Evolutionary conservation across 1,140 invertebrate species (phyloP).

Genomic region (Drosophila orosa): DNA sequence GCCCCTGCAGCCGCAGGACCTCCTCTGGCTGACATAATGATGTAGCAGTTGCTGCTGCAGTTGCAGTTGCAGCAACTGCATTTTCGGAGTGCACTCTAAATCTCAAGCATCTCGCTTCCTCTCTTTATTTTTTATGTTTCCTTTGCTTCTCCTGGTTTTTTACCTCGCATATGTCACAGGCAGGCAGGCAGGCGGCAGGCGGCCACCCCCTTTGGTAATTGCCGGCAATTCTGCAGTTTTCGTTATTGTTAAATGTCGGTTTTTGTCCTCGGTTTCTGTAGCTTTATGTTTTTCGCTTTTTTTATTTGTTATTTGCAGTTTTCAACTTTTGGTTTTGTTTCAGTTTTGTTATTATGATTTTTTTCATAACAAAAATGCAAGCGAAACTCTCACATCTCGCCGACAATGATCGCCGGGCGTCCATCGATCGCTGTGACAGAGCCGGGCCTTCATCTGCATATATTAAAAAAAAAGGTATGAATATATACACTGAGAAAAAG

Average conservation of each 20-base stretch:
- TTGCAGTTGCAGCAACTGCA: slow-evolving; percentile 35
- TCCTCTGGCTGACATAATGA: slow-evolving; percentile 48
- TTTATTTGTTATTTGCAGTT: slow-evolving; percentile 37
- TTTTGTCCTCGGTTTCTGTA: slow-evolving; percentile 33
- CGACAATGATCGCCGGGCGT: slow-evolving; percentile 49
- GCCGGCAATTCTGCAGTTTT: slow-evolving; percentile 75
- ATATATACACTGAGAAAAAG: slow-evolving; percentile 5
- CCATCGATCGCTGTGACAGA: slow-evolving; percentile 46
- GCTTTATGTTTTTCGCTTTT: slow-evolving; percentile 35
- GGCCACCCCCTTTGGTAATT: slow-evolving; percentile 51
- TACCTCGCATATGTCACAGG: slow-evolving; percentile 49
- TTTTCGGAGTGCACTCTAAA: slow-evolving; percentile 66
- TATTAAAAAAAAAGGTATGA: slow-evolving; percentile 27
- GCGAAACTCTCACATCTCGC: slow-evolving; percentile 70
- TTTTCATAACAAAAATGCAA: slow-evolving; percentile 39
- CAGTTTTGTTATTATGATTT: background rate
- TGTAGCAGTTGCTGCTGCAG: slow-evolving; percentile 25
- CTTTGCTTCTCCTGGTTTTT: slow-evolving; percentile 14
- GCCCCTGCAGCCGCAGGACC: slow-evolving; percentile 38
- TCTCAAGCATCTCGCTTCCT: slow-evolving; percentile 60
- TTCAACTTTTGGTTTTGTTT: slow-evolving; percentile 36
- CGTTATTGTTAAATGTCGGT: slow-evolving; percentile 64
- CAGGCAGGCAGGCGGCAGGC: slow-evolving; percentile 18
- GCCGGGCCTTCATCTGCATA: slow-evolving; percentile 51
- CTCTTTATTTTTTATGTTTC: slow-evolving; percentile 5